A percentile compares a stretch with the other conserved stretches of the same genome.
These are phyloP conservation scores for Brachymystax lenok DNA, from an alignment of 2,797 vertebrate genomes.

Conservation along the genomic window DNA sequence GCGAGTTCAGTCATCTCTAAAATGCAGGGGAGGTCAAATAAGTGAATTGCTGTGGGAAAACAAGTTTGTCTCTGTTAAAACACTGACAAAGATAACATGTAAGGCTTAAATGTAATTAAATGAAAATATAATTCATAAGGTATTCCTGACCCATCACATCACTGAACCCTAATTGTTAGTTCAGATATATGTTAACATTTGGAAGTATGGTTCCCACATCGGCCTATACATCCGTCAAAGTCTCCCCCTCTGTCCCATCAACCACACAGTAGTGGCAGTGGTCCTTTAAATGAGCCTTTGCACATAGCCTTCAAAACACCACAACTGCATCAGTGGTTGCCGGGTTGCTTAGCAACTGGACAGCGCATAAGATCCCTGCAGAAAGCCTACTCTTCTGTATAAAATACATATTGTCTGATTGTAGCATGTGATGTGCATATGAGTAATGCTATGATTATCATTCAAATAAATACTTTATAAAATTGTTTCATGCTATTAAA, in stretches of 20 bases:
- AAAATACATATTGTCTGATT: conserved; percentile 69
- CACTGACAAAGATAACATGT: background rate
- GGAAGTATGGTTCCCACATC: background rate
- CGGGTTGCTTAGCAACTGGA: conserved; percentile 91
- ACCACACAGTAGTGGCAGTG: conserved; percentile 67
- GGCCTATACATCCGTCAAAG: conserved; percentile 22
- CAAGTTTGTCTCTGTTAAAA: background rate
- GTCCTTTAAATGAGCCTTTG: conserved; percentile 81
- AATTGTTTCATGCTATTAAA: background rate
- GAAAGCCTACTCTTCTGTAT: conserved; percentile 76
- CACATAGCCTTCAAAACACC: conserved; percentile 78
- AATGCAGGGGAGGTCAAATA: background rate
- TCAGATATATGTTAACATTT: too few relatives aligned
- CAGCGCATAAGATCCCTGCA: conserved; percentile 80
- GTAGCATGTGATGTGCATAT: conserved; percentile 54
- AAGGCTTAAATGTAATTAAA: too few relatives aligned
- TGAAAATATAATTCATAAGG: too few relatives aligned
- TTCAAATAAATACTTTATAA: conserved; percentile 15
- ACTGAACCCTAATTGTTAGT: background rate
- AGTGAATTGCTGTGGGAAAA: background rate
- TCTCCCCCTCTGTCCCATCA: conserved; percentile 68
- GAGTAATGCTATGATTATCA: conserved; percentile 46
- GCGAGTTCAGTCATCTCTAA: background rate
- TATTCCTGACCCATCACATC: background rate
- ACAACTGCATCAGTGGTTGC: conserved; percentile 80